Evolutionary conservation across 2,797 vertebrate genomes (phyloP).

Genomic region (Sarcoramphus papa): DNA sequence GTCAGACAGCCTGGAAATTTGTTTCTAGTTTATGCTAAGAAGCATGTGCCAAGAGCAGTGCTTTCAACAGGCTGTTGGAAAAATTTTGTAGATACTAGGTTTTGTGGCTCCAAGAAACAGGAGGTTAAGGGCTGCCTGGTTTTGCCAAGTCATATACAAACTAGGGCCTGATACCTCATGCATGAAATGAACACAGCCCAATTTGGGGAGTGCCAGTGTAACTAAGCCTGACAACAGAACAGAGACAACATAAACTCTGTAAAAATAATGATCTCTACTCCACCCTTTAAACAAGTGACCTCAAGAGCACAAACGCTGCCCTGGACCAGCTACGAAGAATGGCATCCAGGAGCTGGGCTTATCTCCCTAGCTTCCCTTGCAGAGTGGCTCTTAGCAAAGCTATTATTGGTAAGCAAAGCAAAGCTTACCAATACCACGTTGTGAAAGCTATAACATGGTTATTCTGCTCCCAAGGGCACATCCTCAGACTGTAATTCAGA

Average conservation of each 20-base stretch:
- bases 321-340: neutral
- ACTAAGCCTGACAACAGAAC: neutral
- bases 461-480: neutral
- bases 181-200: neutral
- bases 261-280: constrained; percentile 19
- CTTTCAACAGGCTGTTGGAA: neutral
- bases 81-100: neutral
- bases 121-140: neutral
- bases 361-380: neutral
- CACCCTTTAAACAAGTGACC: constrained; percentile 4
- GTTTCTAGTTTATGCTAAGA: neutral
- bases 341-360: neutral
- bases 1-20: constrained; percentile 29
- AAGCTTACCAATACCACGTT: neutral
- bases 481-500: neutral
- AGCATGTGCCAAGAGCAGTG: neutral
- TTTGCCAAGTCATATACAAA: constrained; percentile 29
- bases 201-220: neutral
- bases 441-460: neutral
- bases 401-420: neutral
- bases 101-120: neutral
- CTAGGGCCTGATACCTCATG: neutral
- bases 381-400: neutral
- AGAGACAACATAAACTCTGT: neutral
- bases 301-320: neutral